Percentiles rank a stretch among this genome's conserved stretches.
These are phyloP conservation scores for Iguana delicatissima DNA, from an alignment of 2,797 vertebrate genomes.

Conservation along the genomic window DNA sequence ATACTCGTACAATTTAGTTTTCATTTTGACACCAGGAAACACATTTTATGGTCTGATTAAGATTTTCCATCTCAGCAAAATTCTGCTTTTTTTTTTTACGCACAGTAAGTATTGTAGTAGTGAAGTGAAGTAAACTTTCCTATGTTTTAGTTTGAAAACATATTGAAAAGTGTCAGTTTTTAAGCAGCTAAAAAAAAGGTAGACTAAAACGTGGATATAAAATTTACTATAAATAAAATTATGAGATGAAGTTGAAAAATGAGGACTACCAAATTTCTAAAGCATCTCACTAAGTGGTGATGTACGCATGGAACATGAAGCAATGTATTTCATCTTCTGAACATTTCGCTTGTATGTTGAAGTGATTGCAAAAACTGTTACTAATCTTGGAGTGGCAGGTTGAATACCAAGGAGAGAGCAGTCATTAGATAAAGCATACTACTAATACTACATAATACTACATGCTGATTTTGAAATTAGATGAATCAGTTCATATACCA, in stretches of 20 bases:
- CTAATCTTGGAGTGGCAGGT: no score
- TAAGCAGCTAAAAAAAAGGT: neutral
- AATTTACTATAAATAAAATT: neutral
- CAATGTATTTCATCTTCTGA: no score
- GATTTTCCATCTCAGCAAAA: neutral
- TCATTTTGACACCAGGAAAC: constrained; percentile 23
- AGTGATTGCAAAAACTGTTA: no score
- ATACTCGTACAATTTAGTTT: constrained; percentile 3
- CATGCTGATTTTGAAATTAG: no score
- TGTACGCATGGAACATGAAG: neutral
- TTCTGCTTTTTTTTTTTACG: neutral
- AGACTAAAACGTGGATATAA: neutral
- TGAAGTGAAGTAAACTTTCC: neutral
- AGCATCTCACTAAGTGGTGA: neutral
- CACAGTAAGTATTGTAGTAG: neutral
- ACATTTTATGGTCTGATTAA: constrained; percentile 14
- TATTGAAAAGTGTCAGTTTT: neutral
- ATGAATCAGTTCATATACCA: no score
- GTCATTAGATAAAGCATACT: no score
- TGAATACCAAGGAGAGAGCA: no score
- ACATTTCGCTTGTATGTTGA: no score
- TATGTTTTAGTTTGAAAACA: constrained; percentile 5
- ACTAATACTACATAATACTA: no score
- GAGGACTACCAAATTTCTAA: neutral
- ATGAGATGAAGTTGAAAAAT: neutral